Percentiles rank a stretch among this genome's conserved stretches.
Evolutionary conservation across 2,113 vertebrate species (phyloP).

Genomic region (Megaceryle torquata): DNA sequence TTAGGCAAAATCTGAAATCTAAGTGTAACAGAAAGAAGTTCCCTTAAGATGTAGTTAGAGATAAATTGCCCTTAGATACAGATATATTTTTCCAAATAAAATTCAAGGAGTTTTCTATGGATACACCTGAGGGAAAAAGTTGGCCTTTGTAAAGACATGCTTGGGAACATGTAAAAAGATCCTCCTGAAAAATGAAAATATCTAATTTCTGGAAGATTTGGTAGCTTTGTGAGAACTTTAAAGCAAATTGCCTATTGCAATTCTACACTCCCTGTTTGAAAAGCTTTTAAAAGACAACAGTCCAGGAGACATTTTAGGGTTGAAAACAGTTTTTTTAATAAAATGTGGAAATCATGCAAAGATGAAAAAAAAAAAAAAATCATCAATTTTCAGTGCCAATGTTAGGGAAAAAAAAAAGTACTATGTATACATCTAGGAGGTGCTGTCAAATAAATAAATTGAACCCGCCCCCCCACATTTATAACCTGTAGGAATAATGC

Average conservation of each 20-base stretch:
- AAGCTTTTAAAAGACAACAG: slow-evolving; percentile 14
- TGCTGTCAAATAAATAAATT: not conserved
- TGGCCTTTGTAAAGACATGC: not conserved
- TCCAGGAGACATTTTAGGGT: not conserved
- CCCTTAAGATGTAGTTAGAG: not conserved
- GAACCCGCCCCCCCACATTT: not conserved
- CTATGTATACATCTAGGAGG: not conserved
- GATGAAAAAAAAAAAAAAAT: slow-evolving; percentile 8
- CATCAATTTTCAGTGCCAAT: slow-evolving; percentile 43
- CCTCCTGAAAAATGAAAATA: not conserved
- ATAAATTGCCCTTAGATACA: not conserved
- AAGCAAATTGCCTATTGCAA: not conserved
- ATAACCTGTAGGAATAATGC: not conserved
- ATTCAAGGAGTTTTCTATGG: not conserved
- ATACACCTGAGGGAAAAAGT: not conserved
- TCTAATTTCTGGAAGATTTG: not conserved
- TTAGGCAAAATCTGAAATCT: not conserved
- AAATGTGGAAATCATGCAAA: not conserved
- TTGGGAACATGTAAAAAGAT: not conserved
- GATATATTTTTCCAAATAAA: not conserved
- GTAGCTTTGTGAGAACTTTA: slow-evolving; percentile 14
- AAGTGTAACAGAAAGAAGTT: not conserved
- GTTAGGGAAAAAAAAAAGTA: slow-evolving; percentile 27
- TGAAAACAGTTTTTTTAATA: slow-evolving; percentile 11
- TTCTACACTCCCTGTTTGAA: slow-evolving; percentile 20